These are phyloP conservation scores for Colistium nudipinnis DNA, from an alignment of 2,113 vertebrate species.

Conservation along the genomic window DNA sequence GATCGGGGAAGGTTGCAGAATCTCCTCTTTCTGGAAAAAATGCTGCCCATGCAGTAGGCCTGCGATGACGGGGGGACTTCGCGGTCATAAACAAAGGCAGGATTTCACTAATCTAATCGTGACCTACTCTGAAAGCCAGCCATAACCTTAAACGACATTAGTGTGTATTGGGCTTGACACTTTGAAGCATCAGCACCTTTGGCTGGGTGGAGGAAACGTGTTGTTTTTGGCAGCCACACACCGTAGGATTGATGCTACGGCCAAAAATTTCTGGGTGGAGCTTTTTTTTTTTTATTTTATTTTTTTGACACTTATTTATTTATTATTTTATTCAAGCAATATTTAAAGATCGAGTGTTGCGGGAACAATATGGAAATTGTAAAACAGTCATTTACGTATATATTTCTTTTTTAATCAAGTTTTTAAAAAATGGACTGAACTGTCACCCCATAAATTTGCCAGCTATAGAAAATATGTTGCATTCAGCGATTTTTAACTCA, in stretches of 20 bases:
- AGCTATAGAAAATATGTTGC: slow-evolving; percentile 1
- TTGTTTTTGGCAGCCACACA: slow-evolving; percentile 59
- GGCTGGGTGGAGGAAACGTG: slow-evolving; percentile 57
- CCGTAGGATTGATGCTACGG: slow-evolving; percentile 58
- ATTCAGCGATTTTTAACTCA: slow-evolving; percentile 36
- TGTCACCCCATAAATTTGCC: slow-evolving; percentile 26
- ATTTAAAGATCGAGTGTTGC: slow-evolving; percentile 36
- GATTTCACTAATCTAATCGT: slow-evolving; percentile 76
- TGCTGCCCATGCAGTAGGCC: slow-evolving; percentile 43
- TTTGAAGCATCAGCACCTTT: slow-evolving; percentile 82
- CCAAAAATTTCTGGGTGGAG: slow-evolving; percentile 24
- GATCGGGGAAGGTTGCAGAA: slow-evolving; percentile 45
- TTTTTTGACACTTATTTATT: no score
- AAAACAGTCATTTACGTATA: not conserved
- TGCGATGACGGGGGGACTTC: slow-evolving; percentile 53
- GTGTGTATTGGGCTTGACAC: slow-evolving; percentile 73
- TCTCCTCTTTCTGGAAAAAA: slow-evolving; percentile 40
- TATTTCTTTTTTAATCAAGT: not conserved
- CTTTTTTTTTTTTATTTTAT: slow-evolving; percentile 21
- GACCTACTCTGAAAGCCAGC: slow-evolving; percentile 72
- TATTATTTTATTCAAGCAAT: slow-evolving; percentile 39
- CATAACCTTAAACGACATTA: slow-evolving; percentile 79
- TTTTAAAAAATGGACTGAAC: not conserved
- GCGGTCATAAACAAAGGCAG: slow-evolving; percentile 72
- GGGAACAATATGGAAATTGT: slow-evolving; percentile 37